Conservation (phyloP, 2,113 vertebrate genomes). For the Cettia cetti region DNA sequence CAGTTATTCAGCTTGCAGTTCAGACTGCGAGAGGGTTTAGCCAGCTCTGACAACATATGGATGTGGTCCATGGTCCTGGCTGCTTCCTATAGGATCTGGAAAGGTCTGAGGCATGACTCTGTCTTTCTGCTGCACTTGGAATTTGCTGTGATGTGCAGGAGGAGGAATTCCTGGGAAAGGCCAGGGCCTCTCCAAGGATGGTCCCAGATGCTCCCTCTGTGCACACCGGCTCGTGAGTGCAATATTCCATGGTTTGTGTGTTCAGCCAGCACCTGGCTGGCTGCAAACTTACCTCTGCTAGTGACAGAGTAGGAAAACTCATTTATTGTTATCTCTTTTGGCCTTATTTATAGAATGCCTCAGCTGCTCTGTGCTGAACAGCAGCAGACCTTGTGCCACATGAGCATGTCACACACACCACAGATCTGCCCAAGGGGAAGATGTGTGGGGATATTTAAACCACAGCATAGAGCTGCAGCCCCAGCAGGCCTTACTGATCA, state of each 20-base stretch:
- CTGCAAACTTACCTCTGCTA: neutral
- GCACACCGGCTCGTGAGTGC: neutral
- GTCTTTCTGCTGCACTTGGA: constrained; percentile 22
- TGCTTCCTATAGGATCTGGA: constrained; percentile 44
- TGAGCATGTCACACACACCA: neutral
- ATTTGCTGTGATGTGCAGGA: neutral
- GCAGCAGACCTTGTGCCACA: neutral
- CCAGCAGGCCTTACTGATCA: neutral
- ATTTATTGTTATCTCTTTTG: neutral
- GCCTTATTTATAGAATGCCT: neutral
- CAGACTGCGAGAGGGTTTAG: neutral
- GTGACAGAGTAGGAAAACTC: neutral
- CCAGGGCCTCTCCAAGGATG: neutral
- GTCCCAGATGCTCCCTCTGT: neutral
- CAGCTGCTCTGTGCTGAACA: neutral
- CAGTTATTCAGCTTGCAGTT: constrained; percentile 18
- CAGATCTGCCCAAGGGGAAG: neutral
- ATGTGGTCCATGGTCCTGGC: constrained; percentile 11
- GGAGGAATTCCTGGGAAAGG: constrained; percentile 41
- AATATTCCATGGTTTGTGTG: neutral
- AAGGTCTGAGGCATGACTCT: constrained; percentile 9
- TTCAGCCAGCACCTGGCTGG: neutral
- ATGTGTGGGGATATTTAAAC: neutral
- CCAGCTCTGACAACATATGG: constrained; percentile 35
- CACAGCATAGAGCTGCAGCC: neutral